These are phyloP conservation scores for Lonchura striata DNA, from an alignment of 2,113 vertebrate genomes.

Conservation along the genomic window DNA sequence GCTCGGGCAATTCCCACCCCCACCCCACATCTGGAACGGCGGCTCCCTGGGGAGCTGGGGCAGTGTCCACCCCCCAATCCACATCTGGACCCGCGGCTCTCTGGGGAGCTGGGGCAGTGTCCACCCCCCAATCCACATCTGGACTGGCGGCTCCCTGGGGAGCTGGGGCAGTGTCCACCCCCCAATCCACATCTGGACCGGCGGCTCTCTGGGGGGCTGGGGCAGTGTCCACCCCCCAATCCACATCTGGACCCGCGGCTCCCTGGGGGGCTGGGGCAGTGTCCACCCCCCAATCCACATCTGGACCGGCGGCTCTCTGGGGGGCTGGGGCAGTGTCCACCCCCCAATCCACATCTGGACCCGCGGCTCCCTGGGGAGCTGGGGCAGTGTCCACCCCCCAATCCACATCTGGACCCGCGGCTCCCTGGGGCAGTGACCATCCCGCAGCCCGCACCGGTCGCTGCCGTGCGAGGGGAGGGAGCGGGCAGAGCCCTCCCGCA, in stretches of 20 bases:
- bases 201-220: neutral
- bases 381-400: neutral
- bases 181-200: neutral
- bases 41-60: neutral
- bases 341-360: neutral
- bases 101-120: too few species aligned
- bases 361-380: neutral
- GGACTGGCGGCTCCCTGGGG: too few species aligned
- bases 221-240: neutral
- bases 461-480: neutral
- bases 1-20: neutral
- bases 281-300: neutral
- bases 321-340: neutral
- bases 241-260: neutral
- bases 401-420: accelerated
- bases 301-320: neutral
- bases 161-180: neutral
- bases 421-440: neutral
- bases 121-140: neutral
- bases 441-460: neutral
- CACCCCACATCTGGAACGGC: neutral
- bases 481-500: neutral
- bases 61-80: neutral
- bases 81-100: neutral
- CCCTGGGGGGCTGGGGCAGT: neutral